Evolutionary conservation across 2,888 invertebrate genomes (phyloP).

Genomic region (Hydriomena furcata): DNA sequence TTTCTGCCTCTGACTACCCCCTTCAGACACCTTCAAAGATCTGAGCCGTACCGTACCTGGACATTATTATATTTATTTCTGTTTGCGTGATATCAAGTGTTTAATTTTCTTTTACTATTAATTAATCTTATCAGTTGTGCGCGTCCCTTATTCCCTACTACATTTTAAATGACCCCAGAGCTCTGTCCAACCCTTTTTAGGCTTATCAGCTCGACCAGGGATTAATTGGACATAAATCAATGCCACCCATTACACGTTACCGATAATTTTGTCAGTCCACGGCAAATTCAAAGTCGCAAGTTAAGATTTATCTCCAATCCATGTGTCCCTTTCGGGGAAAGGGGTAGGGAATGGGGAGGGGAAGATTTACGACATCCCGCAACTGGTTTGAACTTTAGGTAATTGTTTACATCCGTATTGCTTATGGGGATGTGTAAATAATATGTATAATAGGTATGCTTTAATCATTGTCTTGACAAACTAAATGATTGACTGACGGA

Average conservation of each 20-base stretch:
- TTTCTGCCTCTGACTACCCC: too few species aligned
- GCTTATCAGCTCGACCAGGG: constrained; percentile 27
- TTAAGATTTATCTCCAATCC: constrained; percentile 31
- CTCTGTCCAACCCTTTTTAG: constrained; percentile 5
- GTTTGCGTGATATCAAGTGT: too few species aligned
- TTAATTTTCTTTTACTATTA: neutral
- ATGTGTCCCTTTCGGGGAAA: constrained; percentile 17
- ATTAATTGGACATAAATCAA: constrained; percentile 36
- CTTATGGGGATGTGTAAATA: constrained; percentile 8
- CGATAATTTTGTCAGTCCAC: constrained; percentile 36
- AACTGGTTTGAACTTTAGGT: constrained; percentile 28
- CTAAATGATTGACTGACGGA: too few species aligned
- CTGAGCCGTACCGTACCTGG: too few species aligned
- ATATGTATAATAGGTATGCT: too few species aligned
- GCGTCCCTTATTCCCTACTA: neutral
- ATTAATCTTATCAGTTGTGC: neutral
- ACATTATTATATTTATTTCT: too few species aligned
- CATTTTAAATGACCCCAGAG: constrained; percentile 6
- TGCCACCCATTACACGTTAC: constrained; percentile 26
- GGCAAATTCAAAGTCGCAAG: constrained; percentile 35
- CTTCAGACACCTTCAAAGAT: too few species aligned
- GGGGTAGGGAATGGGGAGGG: neutral
- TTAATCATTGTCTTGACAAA: too few species aligned
- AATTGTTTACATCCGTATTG: constrained; percentile 31
- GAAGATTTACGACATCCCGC: constrained; percentile 31